Evolutionary conservation across 2,888 invertebrate genomes (phyloP), one percentile per base, ranked within the genome.

Genomic region (Rotaria sp.): DNA sequence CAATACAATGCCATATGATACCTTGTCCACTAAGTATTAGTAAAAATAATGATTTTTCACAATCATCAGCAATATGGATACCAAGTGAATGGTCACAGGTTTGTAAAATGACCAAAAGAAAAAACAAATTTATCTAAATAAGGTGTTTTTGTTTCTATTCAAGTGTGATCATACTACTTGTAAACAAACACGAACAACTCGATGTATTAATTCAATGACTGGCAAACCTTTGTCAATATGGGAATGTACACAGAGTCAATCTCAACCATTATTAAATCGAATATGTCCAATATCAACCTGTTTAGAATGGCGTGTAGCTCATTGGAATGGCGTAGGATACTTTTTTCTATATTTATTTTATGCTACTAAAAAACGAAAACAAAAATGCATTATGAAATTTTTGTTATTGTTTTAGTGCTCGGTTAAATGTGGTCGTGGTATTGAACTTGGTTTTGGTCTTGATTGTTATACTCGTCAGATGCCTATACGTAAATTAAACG

Each of bases 331-430:
- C 80, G 80, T 80, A 80, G 26, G 45, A 24, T 2, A 4, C 26
- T 26, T 24, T 38, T 38, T 24, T 74, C 1, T 24, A 35, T n/a
- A 10, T 38, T 21, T 24, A 21, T 24, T 74, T 59, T 30, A 5
- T n/a, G 2, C 10, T n/a, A n/a, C 13, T 30, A 59, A 59, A 30
- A 13, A 30, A 57, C 2, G 26, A 8, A 41, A 41, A 41, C 3
- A 41, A 41, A 41, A 5, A 24, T 30, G 35, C 15, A 30, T 30
- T n/a, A n/a, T n/a, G n/a, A n/a, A n/a, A n/a, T n/a, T n/a, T n/a
- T n/a, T n/a, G n/a, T n/a, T n/a, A n/a, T n/a, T n/a, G n/a, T n/a
- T 80, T 45, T 80, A 80, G 80, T 80, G 80, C 45, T 80, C 80
- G 0, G 80, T 80, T 45, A 80, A 45, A 80, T 80, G 80, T 80